These are phyloP conservation scores for Platycnemis pennipes DNA, from an alignment of 2,888 invertebrate genomes.

Conservation along the genomic window DNA sequence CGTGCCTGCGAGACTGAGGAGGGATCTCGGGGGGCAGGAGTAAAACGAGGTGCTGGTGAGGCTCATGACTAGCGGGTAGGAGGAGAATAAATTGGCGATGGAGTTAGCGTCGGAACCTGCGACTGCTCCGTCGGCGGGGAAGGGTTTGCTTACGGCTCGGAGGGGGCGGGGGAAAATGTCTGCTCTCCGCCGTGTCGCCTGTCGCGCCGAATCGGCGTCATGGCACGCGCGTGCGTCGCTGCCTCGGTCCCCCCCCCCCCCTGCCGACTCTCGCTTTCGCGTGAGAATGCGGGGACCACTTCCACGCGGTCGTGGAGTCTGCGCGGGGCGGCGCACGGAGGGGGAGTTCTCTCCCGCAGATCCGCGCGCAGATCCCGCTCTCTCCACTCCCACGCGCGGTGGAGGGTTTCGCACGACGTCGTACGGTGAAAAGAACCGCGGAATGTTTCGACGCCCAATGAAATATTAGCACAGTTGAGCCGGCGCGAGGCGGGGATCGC, in stretches of 20 bases:
- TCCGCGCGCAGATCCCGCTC: background rate
- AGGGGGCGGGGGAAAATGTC: background rate
- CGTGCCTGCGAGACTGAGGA: background rate
- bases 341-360: background rate
- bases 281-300: background rate
- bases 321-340: background rate
- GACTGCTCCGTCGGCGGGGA: no score
- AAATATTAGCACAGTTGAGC: no score
- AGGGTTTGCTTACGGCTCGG: background rate
- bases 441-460: no score
- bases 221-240: background rate
- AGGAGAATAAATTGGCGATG: background rate
- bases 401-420: background rate
- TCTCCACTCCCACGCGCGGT: background rate
- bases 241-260: background rate
- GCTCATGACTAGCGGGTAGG: background rate
- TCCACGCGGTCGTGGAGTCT: background rate
- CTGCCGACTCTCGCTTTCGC: background rate
- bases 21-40: background rate
- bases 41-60: no score
- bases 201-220: constrained; percentile 1
- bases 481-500: no score
- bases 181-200: background rate
- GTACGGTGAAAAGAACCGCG: background rate
- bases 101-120: background rate